Evolutionary conservation across 2,888 invertebrate species (phyloP).

Genomic region (Tinea semifulvella): DNA sequence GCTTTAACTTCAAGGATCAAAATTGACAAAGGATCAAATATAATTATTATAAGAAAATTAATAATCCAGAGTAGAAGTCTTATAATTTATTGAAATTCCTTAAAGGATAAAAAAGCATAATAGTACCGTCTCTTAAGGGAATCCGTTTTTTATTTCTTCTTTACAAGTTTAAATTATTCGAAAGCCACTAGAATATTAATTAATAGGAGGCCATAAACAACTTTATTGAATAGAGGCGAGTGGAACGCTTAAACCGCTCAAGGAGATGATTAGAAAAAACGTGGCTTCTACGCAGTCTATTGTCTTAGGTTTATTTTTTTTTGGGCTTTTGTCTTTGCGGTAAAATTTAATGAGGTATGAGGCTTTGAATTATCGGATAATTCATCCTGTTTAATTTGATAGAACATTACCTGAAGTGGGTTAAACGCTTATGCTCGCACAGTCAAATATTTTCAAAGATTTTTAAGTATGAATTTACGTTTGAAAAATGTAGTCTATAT

Average conservation of each 20-base stretch:
- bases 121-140: background rate
- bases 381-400: no score
- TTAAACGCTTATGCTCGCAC: no score
- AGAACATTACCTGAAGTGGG: no score
- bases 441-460: no score
- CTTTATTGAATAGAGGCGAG: conserved; percentile 12
- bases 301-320: conserved; percentile 5
- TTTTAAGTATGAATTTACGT: no score
- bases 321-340: background rate
- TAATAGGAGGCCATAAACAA: conserved; percentile 16
- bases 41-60: no score
- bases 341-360: conserved; percentile 2
- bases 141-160: background rate
- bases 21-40: no score
- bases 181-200: conserved; percentile 15
- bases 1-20: no score
- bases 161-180: conserved; percentile 10
- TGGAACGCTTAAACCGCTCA: background rate
- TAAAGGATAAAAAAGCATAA: no score
- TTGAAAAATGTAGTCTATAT: no score
- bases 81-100: no score
- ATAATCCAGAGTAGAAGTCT: no score
- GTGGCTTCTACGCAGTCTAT: background rate
- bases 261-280: background rate
- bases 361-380: conserved; percentile 2